Percentiles rank a stretch among this genome's conserved stretches.
These are phyloP conservation scores for Chalcis sispes DNA, from an alignment of 2,888 invertebrate genomes.

Conservation along the genomic window DNA sequence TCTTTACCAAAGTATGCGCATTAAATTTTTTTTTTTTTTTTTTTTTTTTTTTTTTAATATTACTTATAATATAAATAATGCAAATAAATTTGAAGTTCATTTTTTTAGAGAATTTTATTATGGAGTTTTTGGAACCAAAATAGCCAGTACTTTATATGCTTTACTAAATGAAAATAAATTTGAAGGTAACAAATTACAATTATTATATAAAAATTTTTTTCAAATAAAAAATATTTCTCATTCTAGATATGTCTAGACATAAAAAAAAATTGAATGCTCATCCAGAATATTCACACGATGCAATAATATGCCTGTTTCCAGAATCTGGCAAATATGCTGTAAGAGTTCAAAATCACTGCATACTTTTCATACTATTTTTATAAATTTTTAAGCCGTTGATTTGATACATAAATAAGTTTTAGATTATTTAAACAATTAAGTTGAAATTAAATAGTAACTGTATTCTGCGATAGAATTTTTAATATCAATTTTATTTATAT, in stretches of 20 bases:
- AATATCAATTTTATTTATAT: not conserved
- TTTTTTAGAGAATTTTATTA: constrained; percentile 9
- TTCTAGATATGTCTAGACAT: not conserved
- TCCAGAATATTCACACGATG: not conserved
- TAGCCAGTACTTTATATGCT: constrained; percentile 12
- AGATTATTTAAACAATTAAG: too few relatives aligned
- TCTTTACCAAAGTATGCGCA: too few relatives aligned
- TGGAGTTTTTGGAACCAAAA: constrained; percentile 6
- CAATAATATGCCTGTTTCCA: not conserved
- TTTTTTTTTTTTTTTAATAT: too few relatives aligned
- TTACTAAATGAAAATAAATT: constrained; percentile 24
- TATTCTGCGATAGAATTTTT: too few relatives aligned
- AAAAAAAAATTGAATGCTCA: not conserved
- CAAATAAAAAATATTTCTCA: not conserved
- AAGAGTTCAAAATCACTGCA: too few relatives aligned
- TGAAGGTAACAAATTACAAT: not conserved
- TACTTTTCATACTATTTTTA: too few relatives aligned
- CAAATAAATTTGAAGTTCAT: not conserved
- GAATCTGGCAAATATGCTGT: not conserved
- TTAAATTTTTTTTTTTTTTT: not conserved
- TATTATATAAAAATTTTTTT: too few relatives aligned
- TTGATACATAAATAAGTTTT: too few relatives aligned
- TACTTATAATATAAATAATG: too few relatives aligned
- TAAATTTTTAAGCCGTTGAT: too few relatives aligned
- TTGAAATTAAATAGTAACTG: not conserved